Conservation (phyloP, 2,888 invertebrate species). For the Pristionchus mayeri region DNA sequence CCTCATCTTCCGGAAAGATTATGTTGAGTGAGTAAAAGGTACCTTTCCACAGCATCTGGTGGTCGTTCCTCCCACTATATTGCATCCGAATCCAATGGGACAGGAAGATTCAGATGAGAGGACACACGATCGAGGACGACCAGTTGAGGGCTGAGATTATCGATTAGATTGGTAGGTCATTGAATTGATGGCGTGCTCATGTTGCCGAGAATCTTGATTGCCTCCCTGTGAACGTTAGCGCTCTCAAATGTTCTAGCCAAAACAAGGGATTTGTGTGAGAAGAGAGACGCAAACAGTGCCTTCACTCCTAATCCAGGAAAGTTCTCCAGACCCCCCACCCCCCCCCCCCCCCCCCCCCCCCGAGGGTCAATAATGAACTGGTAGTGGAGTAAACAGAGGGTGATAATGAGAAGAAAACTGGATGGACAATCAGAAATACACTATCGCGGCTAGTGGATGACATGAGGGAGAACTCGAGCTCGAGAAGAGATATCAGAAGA, state of each 20-base stretch:
- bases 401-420: constrained; percentile 30
- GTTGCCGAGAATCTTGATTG: too few species aligned
- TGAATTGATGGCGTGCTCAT: too few species aligned
- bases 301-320: background rate
- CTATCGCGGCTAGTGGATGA: too few species aligned
- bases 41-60: constrained; percentile 74
- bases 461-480: too few species aligned
- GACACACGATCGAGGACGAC: constrained; percentile 71
- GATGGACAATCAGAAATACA: background rate
- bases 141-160: constrained; percentile 65
- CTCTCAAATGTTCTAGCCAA: background rate
- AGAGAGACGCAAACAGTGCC: constrained; percentile 26
- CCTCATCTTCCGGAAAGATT: background rate
- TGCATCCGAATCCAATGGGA: constrained; percentile 74
- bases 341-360: background rate
- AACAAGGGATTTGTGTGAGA: background rate
- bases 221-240: background rate
- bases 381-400: background rate
- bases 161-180: background rate
- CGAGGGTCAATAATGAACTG: constrained; percentile 34
- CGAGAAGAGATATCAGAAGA: too few species aligned
- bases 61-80: constrained; percentile 69
- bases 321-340: background rate
- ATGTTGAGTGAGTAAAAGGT: background rate
- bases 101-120: constrained; percentile 66